These are phyloP conservation scores for Ciconia nigra DNA, from an alignment of 2,797 vertebrate species.

Conservation along the genomic window DNA sequence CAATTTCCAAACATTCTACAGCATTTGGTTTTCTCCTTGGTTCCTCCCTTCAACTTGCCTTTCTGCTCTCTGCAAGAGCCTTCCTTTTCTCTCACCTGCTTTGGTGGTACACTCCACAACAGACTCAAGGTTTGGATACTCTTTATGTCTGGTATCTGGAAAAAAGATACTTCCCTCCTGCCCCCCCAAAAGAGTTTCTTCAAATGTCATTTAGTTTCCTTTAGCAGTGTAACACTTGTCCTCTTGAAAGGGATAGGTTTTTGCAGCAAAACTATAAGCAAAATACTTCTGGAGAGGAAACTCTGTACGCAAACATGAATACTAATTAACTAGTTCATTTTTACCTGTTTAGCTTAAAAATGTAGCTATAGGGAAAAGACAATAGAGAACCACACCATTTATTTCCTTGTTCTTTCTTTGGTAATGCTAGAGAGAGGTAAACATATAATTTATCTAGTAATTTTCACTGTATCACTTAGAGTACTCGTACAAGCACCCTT, in stretches of 20 bases:
- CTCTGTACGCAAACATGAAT: fast-evolving
- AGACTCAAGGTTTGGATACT: background rate
- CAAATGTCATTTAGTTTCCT: background rate
- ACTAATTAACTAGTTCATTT: background rate
- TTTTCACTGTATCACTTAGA: background rate
- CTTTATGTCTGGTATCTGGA: background rate
- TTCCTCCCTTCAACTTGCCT: background rate
- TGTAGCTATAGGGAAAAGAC: background rate
- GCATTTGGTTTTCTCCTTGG: background rate
- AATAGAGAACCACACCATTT: background rate
- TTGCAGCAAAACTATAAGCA: background rate
- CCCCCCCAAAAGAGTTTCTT: background rate
- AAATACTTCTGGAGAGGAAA: background rate
- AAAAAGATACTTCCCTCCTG: background rate
- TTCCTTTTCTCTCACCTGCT: background rate
- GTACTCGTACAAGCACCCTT: background rate
- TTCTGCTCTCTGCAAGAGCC: background rate
- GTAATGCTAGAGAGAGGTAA: background rate
- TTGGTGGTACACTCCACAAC: background rate
- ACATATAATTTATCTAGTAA: background rate
- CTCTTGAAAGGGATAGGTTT: background rate
- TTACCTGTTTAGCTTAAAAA: background rate
- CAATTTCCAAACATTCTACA: background rate
- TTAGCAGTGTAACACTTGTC: background rate
- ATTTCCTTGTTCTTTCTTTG: background rate